Evolutionary conservation across 2,113 vertebrate genomes (phyloP), one percentile per base, ranked within the genome.

Genomic region (Callionymus lyra): DNA sequence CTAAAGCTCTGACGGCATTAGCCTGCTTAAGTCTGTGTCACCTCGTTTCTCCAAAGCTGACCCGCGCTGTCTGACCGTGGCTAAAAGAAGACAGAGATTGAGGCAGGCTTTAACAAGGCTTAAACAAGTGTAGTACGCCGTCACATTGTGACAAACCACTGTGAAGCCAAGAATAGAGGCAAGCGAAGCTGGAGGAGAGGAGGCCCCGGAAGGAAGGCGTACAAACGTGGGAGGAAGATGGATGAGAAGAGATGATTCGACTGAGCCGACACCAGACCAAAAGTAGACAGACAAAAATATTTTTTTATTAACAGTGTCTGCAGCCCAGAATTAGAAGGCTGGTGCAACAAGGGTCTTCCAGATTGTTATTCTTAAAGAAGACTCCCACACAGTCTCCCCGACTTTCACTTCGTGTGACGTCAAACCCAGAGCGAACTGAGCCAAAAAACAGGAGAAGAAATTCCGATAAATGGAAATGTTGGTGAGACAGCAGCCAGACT

Each of bases 81-180:
- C 58, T 79, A 55, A 60, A 67, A 70, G 47, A 38, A 47, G 65
- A 68, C 32, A 34, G 53, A 59, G 59, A 48, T 50, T 45, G 55
- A 50, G 53, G 64, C 14, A 14, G 71, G 66, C 45, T 79, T 80
- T 73, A 74, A 79, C 34, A 48, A 68, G 78, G n/a, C n/a, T n/a
- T n/a, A n/a, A n/a, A 76, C 76, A 68, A 72, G 41, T 8, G 53
- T 65, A 47, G 50, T 50, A 66, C 55, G 50, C 72, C 63, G 63
- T 64, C 63, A 51, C 60, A 50, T 70, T 57, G 36, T 74, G 63
- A 75, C 31, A 44, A 57, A 60, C 66, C 50, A 54, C 55, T 51
- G 51, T 73, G 70, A 70, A 58, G 53, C 63, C 66, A 48, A 65
- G 63, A 79, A 79, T 78, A 82, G 74, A 67, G 70, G 73, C 78